A percentile compares a stretch with the other conserved stretches of the same genome.
Evolutionary conservation across 1,140 invertebrate genomes (phyloP).

Genomic region (Pinna nobilis): DNA sequence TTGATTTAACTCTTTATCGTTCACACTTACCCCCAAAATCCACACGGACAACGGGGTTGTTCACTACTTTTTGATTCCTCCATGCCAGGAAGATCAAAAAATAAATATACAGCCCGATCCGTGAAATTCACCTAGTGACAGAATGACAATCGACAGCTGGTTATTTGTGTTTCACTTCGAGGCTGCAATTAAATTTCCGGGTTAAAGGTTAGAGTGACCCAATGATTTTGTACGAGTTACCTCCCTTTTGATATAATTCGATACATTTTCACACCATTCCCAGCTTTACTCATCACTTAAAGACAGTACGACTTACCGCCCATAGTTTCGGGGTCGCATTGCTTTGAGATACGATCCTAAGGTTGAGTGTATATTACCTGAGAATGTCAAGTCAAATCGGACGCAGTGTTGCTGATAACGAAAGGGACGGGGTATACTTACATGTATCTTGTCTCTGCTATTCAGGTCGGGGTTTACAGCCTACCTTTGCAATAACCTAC

Average conservation of each 20-base stretch:
- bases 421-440: too few relatives aligned
- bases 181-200: conserved; percentile 50
- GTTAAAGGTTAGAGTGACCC: conserved; percentile 42
- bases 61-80: conserved; percentile 69
- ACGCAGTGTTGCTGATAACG: too few relatives aligned
- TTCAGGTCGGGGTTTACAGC: too few relatives aligned
- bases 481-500: too few relatives aligned
- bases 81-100: conserved; percentile 49
- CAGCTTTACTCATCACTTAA: too few relatives aligned
- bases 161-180: conserved; percentile 55
- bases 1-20: conserved; percentile 13
- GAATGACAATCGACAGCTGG: conserved; percentile 58
- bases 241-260: conserved; percentile 1
- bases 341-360: too few relatives aligned
- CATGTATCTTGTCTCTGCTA: too few relatives aligned
- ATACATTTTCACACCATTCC: background rate
- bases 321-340: too few relatives aligned
- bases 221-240: conserved; percentile 1
- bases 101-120: conserved; percentile 2
- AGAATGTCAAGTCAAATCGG: too few relatives aligned
- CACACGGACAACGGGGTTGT: conserved; percentile 69
- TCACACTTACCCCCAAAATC: conserved; percentile 70
- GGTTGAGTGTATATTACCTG: too few relatives aligned
- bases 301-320: too few relatives aligned
- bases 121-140: conserved; percentile 38